A percentile compares a stretch with the other conserved stretches of the same genome.
These are phyloP conservation scores for Capromys pilorides DNA, from an alignment of 2,797 vertebrate species.

Conservation along the genomic window DNA sequence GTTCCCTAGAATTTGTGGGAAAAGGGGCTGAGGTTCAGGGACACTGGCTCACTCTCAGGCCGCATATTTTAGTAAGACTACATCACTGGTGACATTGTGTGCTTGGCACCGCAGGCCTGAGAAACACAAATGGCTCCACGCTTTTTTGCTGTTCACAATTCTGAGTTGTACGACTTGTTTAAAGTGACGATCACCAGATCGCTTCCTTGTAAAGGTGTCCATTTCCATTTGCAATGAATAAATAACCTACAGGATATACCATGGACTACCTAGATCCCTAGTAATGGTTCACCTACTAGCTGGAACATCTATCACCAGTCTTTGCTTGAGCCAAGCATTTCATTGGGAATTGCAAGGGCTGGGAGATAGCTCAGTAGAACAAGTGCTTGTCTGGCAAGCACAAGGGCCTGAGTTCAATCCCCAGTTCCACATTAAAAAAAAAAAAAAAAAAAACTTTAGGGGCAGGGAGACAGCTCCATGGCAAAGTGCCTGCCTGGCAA, in stretches of 20 bases:
- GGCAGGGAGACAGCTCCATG: too few relatives aligned
- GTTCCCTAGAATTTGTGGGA: background rate
- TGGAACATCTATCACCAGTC: background rate
- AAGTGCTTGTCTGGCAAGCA: too few relatives aligned
- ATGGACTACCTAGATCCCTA: background rate
- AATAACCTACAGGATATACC: background rate
- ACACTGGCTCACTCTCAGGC: background rate
- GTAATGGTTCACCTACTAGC: background rate
- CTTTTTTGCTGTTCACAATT: background rate
- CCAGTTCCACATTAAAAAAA: too few relatives aligned
- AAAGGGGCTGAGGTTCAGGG: background rate
- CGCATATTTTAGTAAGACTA: background rate
- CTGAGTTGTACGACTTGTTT: background rate
- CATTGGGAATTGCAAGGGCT: background rate
- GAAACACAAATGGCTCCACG: background rate
- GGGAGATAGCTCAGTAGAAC: too few relatives aligned
- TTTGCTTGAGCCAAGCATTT: background rate
- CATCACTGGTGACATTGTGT: background rate
- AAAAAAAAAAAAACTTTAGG: too few relatives aligned
- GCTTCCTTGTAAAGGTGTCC: background rate
- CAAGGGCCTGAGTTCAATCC: too few relatives aligned
- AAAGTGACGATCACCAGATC: background rate
- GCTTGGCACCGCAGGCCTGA: background rate
- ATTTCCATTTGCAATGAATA: constrained; percentile 3
- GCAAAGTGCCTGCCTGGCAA: too few relatives aligned